Evolutionary conservation across 2,888 invertebrate species (phyloP).

Genomic region (Protonemura montana): DNA sequence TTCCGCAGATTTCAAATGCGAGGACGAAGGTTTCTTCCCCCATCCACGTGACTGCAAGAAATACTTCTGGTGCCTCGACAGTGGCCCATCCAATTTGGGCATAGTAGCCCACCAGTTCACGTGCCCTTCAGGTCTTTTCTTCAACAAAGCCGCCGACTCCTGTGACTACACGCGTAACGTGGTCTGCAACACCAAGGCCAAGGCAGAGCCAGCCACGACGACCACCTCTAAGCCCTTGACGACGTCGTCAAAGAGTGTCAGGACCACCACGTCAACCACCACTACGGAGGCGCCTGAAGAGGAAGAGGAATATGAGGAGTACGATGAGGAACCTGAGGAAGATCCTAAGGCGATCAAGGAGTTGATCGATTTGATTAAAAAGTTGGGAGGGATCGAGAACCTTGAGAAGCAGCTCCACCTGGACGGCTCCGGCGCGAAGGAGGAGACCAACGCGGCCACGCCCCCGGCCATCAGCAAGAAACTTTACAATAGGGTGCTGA

Average conservation of each 20-base stretch:
- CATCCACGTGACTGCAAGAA: slow-evolving; percentile 94
- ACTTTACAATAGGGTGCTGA: slow-evolving; percentile 78
- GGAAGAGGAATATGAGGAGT: slow-evolving; percentile 62
- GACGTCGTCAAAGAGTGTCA: slow-evolving; percentile 59
- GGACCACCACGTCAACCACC: slow-evolving; percentile 62
- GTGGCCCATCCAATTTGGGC: slow-evolving; percentile 86
- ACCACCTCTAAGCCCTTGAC: slow-evolving; percentile 55
- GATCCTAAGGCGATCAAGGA: slow-evolving; percentile 83
- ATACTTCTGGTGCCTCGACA: slow-evolving; percentile 93
- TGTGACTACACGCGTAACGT: slow-evolving; percentile 93
- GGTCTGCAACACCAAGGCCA: slow-evolving; percentile 72
- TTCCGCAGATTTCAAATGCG: slow-evolving; percentile 83
- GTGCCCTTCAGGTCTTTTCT: slow-evolving; percentile 88
- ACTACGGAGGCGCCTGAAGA: slow-evolving; percentile 60
- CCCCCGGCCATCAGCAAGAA: slow-evolving; percentile 76
- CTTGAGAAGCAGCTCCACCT: slow-evolving; percentile 77
- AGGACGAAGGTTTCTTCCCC: slow-evolving; percentile 90
- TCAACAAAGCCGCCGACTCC: slow-evolving; percentile 90
- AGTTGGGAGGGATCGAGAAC: slow-evolving; percentile 87
- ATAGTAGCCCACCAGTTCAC: slow-evolving; percentile 93
- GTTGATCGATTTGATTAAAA: slow-evolving; percentile 81
- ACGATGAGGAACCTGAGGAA: slow-evolving; percentile 67
- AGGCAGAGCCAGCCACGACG: slow-evolving; percentile 57
- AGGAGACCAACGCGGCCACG: slow-evolving; percentile 58
- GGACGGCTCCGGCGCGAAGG: slow-evolving; percentile 56